Base-by-base conservation (phyloP, 2,797 vertebrate species). In the Neomorphus geoffroyi region DNA sequence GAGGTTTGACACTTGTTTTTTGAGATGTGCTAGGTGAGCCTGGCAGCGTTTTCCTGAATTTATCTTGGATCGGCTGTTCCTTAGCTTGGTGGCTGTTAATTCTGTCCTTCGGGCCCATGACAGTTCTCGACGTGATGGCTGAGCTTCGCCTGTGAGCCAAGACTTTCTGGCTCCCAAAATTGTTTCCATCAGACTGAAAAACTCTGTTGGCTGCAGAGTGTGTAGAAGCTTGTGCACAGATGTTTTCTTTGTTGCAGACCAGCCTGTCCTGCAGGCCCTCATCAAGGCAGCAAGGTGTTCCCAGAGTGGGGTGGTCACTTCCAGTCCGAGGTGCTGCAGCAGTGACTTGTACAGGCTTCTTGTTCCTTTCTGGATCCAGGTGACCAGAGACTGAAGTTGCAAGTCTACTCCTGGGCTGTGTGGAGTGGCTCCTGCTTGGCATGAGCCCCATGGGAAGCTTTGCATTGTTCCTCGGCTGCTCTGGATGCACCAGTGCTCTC, bases 241-340 rank as follows among this genome's bases (percentile, higher is more conserved):
- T 6, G 6, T 97, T 98, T 35, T 97, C 97, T 61, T 97, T 97
- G 60, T 65, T n/a, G 32, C 46, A 27, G 45, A 53, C 60, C 3
- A 35, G 35, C 66, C 91, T 89, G 45, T 91, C 90, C 33, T 45
- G 58, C 67, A 79, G 58, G 32, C 14, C 43, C 39, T 60, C 43
- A 4, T 10, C 24, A 9, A 28, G 57, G n/a, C 37, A 71, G 18
- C 33, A 12, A 28, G 51, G 15, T 51, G 43, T 26, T 15, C 46
- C 30, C 8, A 16, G 26, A 33, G 6, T 2, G 9, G 8, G 7
- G 14, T 6, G 24, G 15, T 22, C 60, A 7, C 27, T 45, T 48
- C 18, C 41, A 43, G 61, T 16, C 56, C 2, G 53, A 71, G 71
- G 24, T 23, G 35, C 64, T 67, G 41, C 58, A 53, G 58, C 4